Base-by-base conservation (phyloP, 2,113 vertebrate species). In the Pavo muticus region DNA sequence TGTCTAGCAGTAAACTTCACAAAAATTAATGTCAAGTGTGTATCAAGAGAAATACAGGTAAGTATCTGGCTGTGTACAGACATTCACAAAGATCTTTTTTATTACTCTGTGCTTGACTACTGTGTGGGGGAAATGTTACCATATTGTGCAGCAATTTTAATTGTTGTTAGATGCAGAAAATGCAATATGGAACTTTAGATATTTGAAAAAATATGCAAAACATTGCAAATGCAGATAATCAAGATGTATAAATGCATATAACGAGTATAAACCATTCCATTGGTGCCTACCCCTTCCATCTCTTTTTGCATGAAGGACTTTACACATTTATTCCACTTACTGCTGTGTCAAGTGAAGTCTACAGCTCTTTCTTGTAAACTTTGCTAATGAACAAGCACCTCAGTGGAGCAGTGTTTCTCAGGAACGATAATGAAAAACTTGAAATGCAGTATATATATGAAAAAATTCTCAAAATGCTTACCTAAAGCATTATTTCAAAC, bases 381-480 rank as follows among this genome's bases (percentile, higher is more conserved):
- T 68, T 61, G 59, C 42, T 86, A 39, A n/a, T 6, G 42, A 15
- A 56, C n/a, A 60, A 16, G 24, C 39, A 84, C 7, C 64, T 91
- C 27, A 32, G 47, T 18, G n/a, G 56, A 90, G 44, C 25, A 45
- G 19, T 3, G 1, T 52, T 93, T 92, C 29, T 88, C 15, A 4
- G 11, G 21, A 71, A 84, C 21, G 71, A 52, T 56, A 88, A 32
- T 8, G 57, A 73, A 83, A 71, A 86, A 71, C 24, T 40, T 84
- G 56, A 54, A 90, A 67, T 63, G n/a, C 3, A 44, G 11, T 21
- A 59, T 63, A 70, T 63, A 23, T 19, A 23, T 44, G 76, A 77
- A 79, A 63, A 63, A 79, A 86, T 15, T 77, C 67, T 92, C 50
- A 94, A 67, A 86, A 74, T 86, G 52, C 45, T 90, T 74, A 59